A percentile compares a stretch with the other conserved stretches of the same genome.
phyloP scores from a whole-genome alignment of 2,888 invertebrate genomes.

The Mythimna impura region DNA sequence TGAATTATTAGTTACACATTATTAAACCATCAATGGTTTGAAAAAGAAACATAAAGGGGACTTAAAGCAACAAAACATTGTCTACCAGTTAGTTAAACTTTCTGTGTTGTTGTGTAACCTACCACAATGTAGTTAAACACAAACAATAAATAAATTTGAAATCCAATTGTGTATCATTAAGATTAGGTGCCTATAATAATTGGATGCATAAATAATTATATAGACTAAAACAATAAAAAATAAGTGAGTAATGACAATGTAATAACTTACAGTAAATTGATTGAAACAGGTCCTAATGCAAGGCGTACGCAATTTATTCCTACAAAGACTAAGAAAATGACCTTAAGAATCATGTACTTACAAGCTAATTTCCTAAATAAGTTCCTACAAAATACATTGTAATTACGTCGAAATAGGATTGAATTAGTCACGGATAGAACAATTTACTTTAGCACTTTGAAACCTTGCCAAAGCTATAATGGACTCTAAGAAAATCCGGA shows the following conservation, averaged over 20 bases:
- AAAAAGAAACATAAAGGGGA: constrained; percentile 10
- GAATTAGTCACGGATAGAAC: constrained; percentile 45
- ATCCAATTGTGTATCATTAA: too few species aligned
- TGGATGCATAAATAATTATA: too few species aligned
- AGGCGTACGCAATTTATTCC: constrained; percentile 3
- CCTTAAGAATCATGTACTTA: constrained; percentile 29
- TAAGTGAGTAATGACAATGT: not conserved
- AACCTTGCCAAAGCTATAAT: constrained; percentile 14
- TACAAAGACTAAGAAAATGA: constrained; percentile 3
- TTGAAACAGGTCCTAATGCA: constrained; percentile 6
- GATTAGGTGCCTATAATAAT: too few species aligned
- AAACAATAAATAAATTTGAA: too few species aligned
- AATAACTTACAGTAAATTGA: constrained; percentile 17
- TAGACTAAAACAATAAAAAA: too few species aligned
- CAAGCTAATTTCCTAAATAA: constrained; percentile 33
- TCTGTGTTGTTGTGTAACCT: too few species aligned
- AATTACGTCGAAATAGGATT: constrained; percentile 40
- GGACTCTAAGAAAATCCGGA: not conserved
- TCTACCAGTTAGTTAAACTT: too few species aligned
- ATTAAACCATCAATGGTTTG: constrained; percentile 15
- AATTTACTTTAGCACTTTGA: constrained; percentile 30
- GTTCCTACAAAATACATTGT: constrained; percentile 32
- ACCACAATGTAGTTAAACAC: too few species aligned
- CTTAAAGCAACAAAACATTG: too few species aligned
- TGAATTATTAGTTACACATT: constrained; percentile 7